Evolutionary conservation across 2,113 vertebrate genomes (phyloP), one percentile per base, ranked within the genome.

Genomic region (Nicator chloris): DNA sequence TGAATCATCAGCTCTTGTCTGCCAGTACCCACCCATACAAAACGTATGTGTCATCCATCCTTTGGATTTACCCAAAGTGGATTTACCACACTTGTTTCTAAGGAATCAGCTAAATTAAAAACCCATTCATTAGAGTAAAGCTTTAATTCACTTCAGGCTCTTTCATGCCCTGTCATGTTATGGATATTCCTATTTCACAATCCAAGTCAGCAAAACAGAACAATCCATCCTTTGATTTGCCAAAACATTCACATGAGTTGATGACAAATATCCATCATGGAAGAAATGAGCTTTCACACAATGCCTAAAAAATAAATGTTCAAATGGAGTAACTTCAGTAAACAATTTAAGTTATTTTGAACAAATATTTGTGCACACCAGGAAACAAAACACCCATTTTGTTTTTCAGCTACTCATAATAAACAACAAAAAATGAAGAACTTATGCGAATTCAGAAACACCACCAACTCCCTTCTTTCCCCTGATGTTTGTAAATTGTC

Each of bases 191-290:
- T 91, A 82, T 97, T 97, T 96, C 95, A 92, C 93, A 96, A 95
- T 92, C 65, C 57, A 75, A 87, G 35, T 47, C 84, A 96, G 91
- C 82, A 96, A 96, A 98, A 96, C 28, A 91, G 76, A 92, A 90
- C 78, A 96, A 88, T 95, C 91, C 84, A 93, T 81, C 76, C 96
- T 97, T 95, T 93, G 69, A n/a, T 83, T 79, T 6, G 4, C 88
- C 92, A 97, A 96, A 97, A 97, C 85, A 96, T 92, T 96, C 76
- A 53, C 53, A 88, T 66, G 95, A 95, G 30, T 82, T 82, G 80
- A 97, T 49, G 93, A 97, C 93, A 97, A 96, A 72, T 75, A 92
- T 19, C 86, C 92, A 83, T 91, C 85, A 44, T 53, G 66, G 88
- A 92, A 94, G 90, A 93, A 95, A 93, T 91, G 57, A 93, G 73